Evolutionary conservation across 2,797 vertebrate genomes (phyloP).

Genomic region (Syngnathus rostellatus): DNA sequence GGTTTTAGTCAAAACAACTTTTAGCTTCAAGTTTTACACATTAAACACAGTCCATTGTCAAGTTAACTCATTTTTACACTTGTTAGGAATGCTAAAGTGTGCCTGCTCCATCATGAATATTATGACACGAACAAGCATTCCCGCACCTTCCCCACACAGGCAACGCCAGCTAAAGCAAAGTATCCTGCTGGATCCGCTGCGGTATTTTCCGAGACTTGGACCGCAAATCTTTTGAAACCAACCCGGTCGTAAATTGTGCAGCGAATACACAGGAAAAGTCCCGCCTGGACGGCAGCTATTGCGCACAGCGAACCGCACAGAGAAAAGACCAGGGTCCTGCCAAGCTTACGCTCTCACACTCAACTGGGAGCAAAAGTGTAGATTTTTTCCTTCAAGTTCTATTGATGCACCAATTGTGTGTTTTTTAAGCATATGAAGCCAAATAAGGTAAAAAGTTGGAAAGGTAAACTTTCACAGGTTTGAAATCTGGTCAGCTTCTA

Average conservation of each 20-base stretch:
- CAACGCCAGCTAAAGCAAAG: conserved; percentile 52
- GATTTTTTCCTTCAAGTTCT: neutral
- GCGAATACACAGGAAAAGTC: conserved; percentile 35
- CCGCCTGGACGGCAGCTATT: conserved; percentile 38
- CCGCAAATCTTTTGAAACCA: conserved; percentile 42
- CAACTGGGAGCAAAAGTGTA: conserved; percentile 26
- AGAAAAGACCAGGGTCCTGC: conserved; percentile 25
- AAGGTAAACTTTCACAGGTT: neutral
- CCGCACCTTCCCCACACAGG: neutral
- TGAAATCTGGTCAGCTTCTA: neutral
- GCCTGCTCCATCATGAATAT: neutral
- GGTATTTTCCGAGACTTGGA: conserved; percentile 51
- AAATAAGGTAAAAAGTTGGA: neutral
- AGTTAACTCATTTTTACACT: neutral
- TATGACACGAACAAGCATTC: neutral
- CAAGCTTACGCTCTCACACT: conserved; percentile 34
- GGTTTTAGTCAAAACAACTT: neutral
- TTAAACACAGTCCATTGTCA: neutral
- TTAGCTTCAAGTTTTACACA: neutral
- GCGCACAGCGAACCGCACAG: conserved; percentile 42
- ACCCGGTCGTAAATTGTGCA: conserved; percentile 55
- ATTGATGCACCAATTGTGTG: neutral
- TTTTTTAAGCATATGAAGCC: neutral
- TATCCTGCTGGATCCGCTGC: conserved; percentile 22
- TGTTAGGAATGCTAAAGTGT: neutral